Conservation (phyloP, 1,140 invertebrate species). For the Xylocopa sonorina region DNA sequence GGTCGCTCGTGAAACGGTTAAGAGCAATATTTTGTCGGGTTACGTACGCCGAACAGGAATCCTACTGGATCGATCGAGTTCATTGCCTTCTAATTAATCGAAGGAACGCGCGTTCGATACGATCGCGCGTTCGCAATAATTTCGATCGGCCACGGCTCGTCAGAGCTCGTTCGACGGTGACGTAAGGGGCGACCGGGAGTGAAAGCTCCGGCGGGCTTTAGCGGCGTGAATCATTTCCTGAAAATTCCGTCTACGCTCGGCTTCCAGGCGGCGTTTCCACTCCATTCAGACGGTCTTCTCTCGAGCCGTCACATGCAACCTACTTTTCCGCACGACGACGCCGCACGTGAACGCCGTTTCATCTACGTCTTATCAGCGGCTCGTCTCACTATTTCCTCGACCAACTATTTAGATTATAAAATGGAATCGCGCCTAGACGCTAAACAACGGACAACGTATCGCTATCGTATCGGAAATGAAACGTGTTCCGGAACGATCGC, state of each 20-base stretch:
- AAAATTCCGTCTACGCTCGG: slow-evolving; percentile 51
- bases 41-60: neutral
- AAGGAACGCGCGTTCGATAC: too few relatives aligned
- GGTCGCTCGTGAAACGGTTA: neutral
- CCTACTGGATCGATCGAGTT: neutral
- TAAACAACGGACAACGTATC: neutral
- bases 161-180: slow-evolving; percentile 46
- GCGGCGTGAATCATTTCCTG: slow-evolving; percentile 58
- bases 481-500: neutral
- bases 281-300: slow-evolving; percentile 4
- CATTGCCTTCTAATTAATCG: neutral
- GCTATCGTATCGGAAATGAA: neutral
- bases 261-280: slow-evolving; percentile 30
- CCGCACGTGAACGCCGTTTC: neutral
- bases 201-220: slow-evolving; percentile 50
- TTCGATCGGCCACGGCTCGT: slow-evolving; percentile 45
- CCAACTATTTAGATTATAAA: too few relatives aligned
- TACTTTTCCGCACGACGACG: slow-evolving; percentile 34
- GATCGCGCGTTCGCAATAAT: slow-evolving; percentile 12
- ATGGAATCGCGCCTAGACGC: neutral
- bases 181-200: slow-evolving; percentile 49
- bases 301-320: neutral
- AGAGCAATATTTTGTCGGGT: neutral
- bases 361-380: neutral
- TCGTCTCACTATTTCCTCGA: neutral